These are phyloP conservation scores for Anthrax anthrax DNA, from an alignment of 2,888 invertebrate genomes.

Conservation along the genomic window DNA sequence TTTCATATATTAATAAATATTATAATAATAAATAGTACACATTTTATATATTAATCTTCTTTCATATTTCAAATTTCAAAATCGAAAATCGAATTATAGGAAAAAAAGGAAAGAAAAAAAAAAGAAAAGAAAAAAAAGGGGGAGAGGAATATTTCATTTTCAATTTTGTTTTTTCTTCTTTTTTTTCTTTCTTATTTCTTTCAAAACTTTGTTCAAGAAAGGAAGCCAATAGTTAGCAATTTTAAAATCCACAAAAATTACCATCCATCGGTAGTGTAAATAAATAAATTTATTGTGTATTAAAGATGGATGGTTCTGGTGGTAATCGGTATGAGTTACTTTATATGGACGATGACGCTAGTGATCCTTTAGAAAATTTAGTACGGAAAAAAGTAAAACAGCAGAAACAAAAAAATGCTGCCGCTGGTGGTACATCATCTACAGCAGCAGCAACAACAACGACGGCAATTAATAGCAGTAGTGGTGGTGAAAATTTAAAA, in stretches of 20 bases:
- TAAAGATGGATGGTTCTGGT: conserved; percentile 31
- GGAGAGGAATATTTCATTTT: too few relatives aligned
- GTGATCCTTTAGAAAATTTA: conserved; percentile 34
- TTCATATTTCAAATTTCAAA: too few relatives aligned
- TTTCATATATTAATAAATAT: too few relatives aligned
- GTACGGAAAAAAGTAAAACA: conserved; percentile 27
- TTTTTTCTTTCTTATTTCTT: too few relatives aligned
- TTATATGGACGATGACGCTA: conserved; percentile 35
- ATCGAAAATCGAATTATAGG: too few relatives aligned
- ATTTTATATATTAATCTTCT: too few relatives aligned
- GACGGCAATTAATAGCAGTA: conserved; percentile 7
- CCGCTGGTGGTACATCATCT: conserved; percentile 14
- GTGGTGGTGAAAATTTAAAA: background rate
- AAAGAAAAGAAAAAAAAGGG: too few relatives aligned
- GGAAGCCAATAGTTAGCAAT: background rate
- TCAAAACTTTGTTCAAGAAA: background rate
- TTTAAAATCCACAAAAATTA: conserved; percentile 5
- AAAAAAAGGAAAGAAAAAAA: too few relatives aligned
- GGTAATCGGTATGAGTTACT: conserved; percentile 35
- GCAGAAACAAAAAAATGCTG: conserved; percentile 9
- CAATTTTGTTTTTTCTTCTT: too few relatives aligned
- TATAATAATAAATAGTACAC: too few relatives aligned
- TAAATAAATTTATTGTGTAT: background rate
- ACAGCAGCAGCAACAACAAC: conserved; percentile 14
- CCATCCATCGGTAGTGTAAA: conserved; percentile 7